These are phyloP conservation scores for Morus bassanus DNA, from an alignment of 2,797 vertebrate genomes.

Conservation along the genomic window DNA sequence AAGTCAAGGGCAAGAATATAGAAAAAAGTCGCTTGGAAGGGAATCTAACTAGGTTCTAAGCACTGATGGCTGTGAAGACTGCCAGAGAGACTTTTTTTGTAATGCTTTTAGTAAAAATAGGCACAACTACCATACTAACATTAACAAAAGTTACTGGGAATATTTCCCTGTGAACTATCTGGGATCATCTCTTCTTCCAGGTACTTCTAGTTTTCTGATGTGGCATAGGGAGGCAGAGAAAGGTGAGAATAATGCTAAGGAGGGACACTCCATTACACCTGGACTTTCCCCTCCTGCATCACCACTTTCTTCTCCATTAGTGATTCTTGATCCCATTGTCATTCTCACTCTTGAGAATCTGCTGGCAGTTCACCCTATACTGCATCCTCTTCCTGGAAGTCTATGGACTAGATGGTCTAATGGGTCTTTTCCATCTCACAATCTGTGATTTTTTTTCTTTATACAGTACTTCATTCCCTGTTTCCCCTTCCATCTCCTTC, in stretches of 20 bases:
- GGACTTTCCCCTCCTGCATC: neutral
- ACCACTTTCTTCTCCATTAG: neutral
- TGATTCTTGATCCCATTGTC: neutral
- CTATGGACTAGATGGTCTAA: neutral
- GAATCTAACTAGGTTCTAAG: neutral
- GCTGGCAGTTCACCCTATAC: neutral
- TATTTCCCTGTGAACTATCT: neutral
- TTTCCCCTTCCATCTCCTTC: slow-evolving; percentile 18
- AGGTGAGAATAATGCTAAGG: neutral
- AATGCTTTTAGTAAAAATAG: neutral
- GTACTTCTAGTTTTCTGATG: neutral
- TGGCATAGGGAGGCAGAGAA: neutral
- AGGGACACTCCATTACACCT: neutral
- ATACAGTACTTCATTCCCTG: neutral
- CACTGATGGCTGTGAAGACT: neutral
- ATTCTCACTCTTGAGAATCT: neutral
- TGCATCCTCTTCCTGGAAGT: neutral
- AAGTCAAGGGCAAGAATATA: neutral
- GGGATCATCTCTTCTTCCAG: neutral
- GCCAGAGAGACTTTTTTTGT: neutral
- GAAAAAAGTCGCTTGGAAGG: neutral
- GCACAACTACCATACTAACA: neutral
- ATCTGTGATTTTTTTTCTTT: slow-evolving; percentile 4
- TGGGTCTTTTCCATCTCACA: neutral
- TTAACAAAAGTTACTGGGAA: neutral